Evolutionary conservation across 2,888 invertebrate species (phyloP), one percentile per base, ranked within the genome.

Genomic region (Agrotis ipsilon): DNA sequence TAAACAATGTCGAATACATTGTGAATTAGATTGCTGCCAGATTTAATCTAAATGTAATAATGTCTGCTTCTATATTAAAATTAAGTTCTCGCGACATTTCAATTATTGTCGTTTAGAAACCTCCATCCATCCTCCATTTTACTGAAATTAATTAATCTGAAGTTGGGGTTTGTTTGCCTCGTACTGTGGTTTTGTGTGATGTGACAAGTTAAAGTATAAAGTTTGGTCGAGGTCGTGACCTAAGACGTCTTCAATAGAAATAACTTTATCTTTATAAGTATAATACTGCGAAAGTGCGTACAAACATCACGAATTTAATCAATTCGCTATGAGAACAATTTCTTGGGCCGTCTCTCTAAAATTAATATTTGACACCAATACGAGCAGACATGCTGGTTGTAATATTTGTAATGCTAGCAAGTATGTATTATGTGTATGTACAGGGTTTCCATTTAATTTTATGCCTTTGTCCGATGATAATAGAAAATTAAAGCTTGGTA

Each of bases 251-350:
- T 51, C 13, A 49, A 58, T 65, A 64, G 57, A 54, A 72, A 24
- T 24, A 54, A 13, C 27, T 39, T 39, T 49, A 55, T 13, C 39
- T 54, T 18, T 43, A 45, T 24, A 21, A 46, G n/a, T 18, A 49
- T 55, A 54, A 55, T 18, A 76, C 45, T 32, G 32, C 39, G 39
- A 60, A 59, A 54, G n/a, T 71, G 45, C 51, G 46, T 46, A 49
- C 48, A 58, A 55, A 64, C 61, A 68, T 63, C 45, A 51, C 57
- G 9, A 63, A 46, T 58, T 59, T 62, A 62, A 81, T 78, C 64
- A 61, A 75, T 78, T 82, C 45, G 45, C 60, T 51, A 58, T 64
- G 18, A 69, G 69, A 51, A 68, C 61, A 55, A 62, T 64, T 72
- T 62, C 65, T 66, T 68, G 45, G 27, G 19, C 52, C 59, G 32